Evolutionary conservation across 1,140 invertebrate genomes (phyloP), one percentile per base, ranked within the genome.

Genomic region (Drosophila bifasciata): DNA sequence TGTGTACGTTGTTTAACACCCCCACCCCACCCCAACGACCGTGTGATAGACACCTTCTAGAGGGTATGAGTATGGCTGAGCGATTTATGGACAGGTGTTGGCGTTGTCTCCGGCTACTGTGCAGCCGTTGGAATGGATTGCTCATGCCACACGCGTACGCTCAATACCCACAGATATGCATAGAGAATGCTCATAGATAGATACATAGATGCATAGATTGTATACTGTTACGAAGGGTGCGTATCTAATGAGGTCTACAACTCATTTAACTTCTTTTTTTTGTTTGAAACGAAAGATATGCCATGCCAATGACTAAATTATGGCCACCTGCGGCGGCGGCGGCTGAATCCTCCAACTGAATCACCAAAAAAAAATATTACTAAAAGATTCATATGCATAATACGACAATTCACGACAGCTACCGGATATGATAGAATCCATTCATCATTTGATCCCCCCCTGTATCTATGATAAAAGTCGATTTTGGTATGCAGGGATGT

Each of bases 401-500:
- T 9, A 8, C 28, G 28, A 69, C 58, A 41, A 57, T 57, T 70
- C 21, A 28, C n/a, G n/a, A 23, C 61, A 44, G 56, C 62, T 53
- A 86, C 81, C 80, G 80, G 80, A 84, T 85, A 86, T 69, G 76
- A n/a, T n/a, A n/a, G n/a, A 66, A 64, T 72, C 62, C 71, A 85
- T 85, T 50, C 60, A 84, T 85, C 66, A 84, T 32, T 11, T 5
- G 11, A 13, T 49, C 32, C 13, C 0, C 16, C 36, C n/a, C n/a
- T n/a, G 52, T 61, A 69, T 72, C 61, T 11, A 49, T 62, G 58
- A 64, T 28, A 63, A 32, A 62, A 25, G 56, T 49, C 25, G 43
- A 43, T 11, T 48, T 43, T 28, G 8, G 28, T 28, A 28, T 28
- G 28, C 28, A 28, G 23, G 7, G 3, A 9, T 16, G 28, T 3